These are phyloP conservation scores for Drosophila paramelanica DNA, from an alignment of 2,888 invertebrate species.

Conservation along the genomic window DNA sequence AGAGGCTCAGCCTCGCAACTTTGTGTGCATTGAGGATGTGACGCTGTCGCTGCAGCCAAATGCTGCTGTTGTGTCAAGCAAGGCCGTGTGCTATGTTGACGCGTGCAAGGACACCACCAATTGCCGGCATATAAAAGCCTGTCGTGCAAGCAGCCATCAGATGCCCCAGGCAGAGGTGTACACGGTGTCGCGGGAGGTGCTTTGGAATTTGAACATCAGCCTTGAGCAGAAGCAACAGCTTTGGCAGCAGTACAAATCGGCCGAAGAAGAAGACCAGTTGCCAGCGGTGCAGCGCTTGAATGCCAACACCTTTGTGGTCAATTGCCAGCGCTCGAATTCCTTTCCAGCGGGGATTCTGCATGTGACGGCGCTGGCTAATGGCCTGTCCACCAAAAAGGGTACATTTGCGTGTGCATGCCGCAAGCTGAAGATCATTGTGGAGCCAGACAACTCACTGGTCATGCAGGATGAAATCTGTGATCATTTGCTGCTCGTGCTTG, in stretches of 20 bases:
- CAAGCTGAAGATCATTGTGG: slow-evolving; percentile 83
- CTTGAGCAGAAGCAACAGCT: slow-evolving; percentile 78
- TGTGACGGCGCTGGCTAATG: slow-evolving; percentile 76
- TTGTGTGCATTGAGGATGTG: slow-evolving; percentile 87
- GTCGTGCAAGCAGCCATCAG: slow-evolving; percentile 50
- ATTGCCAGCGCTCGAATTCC: slow-evolving; percentile 77
- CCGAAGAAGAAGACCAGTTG: slow-evolving; percentile 67
- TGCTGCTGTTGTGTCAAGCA: slow-evolving; percentile 80
- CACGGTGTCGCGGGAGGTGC: slow-evolving; percentile 74
- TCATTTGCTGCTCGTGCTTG: slow-evolving; percentile 82
- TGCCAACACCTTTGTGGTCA: slow-evolving; percentile 80
- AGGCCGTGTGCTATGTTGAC: slow-evolving; percentile 78
- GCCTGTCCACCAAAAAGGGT: slow-evolving; percentile 61
- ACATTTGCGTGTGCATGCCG: slow-evolving; percentile 82
- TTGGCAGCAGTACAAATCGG: slow-evolving; percentile 78
- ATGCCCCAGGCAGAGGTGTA: slow-evolving; percentile 71
- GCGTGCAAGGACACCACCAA: slow-evolving; percentile 74
- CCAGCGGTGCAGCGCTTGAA: slow-evolving; percentile 83
- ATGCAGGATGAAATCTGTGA: slow-evolving; percentile 84
- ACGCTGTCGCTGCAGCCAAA: slow-evolving; percentile 83
- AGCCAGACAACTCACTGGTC: slow-evolving; percentile 82
- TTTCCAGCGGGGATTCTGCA: slow-evolving; percentile 83
- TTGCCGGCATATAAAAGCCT: slow-evolving; percentile 83
- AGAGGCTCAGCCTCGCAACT: slow-evolving; percentile 88
- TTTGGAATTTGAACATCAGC: slow-evolving; percentile 82